A percentile compares a stretch with the other conserved stretches of the same genome.
Evolutionary conservation across 1,140 invertebrate genomes (phyloP).

Genomic region (Ectropis grisescens): DNA sequence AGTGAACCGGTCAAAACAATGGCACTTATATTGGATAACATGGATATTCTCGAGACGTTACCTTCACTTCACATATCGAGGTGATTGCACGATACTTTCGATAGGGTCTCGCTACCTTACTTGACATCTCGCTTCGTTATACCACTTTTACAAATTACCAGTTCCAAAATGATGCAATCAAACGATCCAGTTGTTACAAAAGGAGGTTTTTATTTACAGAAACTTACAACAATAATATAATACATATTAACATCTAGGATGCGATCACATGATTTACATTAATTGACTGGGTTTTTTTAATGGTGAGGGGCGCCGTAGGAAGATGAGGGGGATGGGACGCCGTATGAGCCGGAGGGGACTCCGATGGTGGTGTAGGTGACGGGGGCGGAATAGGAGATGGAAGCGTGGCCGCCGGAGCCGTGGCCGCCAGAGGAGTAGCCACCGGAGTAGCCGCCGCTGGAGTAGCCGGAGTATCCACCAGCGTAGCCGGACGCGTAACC

Average conservation of each 20-base stretch:
- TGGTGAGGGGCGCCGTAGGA: constrained; percentile 57
- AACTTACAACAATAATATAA: constrained; percentile 64
- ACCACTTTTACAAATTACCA: constrained; percentile 11
- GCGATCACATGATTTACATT: constrained; percentile 56
- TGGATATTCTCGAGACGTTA: no score
- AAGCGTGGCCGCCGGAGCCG: constrained; percentile 27
- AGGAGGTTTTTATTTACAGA: constrained; percentile 62
- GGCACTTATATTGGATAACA: no score
- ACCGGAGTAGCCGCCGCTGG: constrained; percentile 22
- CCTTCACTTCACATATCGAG: no score
- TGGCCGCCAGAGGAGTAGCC: constrained; percentile 16
- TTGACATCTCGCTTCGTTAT: constrained; percentile 11
- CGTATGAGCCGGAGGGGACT: constrained; percentile 60
- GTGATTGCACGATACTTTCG: no score
- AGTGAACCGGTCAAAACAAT: constrained; percentile 2
- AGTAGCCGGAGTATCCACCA: constrained; percentile 31
- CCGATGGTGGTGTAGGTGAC: constrained; percentile 56
- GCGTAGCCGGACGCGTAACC: constrained; percentile 46
- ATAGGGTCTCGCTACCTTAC: no score
- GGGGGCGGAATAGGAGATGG: constrained; percentile 35
- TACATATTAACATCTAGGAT: constrained; percentile 51
- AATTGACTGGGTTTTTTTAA: constrained; percentile 8
- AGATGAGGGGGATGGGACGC: constrained; percentile 52
- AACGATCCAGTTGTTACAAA: no score
- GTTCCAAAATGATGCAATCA: no score